These are phyloP conservation scores for Tragopan temminckii DNA, from an alignment of 2,797 vertebrate genomes.

Conservation along the genomic window DNA sequence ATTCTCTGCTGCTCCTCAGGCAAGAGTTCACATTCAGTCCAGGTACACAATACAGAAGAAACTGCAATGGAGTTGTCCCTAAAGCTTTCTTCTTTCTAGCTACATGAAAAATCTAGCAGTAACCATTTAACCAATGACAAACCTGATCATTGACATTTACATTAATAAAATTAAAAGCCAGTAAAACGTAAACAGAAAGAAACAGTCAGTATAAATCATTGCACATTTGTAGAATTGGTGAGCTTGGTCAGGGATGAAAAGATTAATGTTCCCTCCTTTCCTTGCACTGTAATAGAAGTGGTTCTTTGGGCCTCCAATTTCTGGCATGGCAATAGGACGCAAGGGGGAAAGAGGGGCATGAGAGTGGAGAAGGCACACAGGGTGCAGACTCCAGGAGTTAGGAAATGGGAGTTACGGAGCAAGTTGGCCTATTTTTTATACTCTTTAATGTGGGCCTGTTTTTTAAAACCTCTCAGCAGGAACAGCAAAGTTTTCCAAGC, in stretches of 20 bases:
- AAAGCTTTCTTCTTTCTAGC: background rate
- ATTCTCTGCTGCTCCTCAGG: conserved; percentile 77
- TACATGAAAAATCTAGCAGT: background rate
- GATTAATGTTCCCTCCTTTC: background rate
- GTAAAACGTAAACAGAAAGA: conserved; percentile 14
- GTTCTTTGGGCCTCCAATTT: conserved; percentile 8
- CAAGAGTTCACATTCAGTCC: conserved; percentile 63
- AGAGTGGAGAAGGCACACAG: conserved; percentile 54
- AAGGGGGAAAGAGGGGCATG: conserved; percentile 25
- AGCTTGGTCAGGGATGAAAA: conserved; percentile 13
- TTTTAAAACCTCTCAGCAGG: conserved; percentile 81
- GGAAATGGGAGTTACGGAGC: conserved; percentile 72
- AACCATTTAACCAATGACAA: background rate
- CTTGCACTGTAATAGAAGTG: background rate
- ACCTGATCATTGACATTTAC: background rate
- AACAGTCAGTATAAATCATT: background rate
- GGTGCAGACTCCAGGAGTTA: conserved; percentile 62
- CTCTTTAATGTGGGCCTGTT: conserved; percentile 78
- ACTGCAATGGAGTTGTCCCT: background rate
- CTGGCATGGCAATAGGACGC: conserved; percentile 17
- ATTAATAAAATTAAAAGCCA: background rate
- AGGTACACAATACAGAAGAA: conserved; percentile 53
- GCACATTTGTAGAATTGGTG: background rate
- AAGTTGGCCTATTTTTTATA: conserved; percentile 78
- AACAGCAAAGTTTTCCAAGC: conserved; percentile 82